These are phyloP conservation scores for Cydia fagiglandana DNA, from an alignment of 1,140 invertebrate genomes.

Conservation along the genomic window DNA sequence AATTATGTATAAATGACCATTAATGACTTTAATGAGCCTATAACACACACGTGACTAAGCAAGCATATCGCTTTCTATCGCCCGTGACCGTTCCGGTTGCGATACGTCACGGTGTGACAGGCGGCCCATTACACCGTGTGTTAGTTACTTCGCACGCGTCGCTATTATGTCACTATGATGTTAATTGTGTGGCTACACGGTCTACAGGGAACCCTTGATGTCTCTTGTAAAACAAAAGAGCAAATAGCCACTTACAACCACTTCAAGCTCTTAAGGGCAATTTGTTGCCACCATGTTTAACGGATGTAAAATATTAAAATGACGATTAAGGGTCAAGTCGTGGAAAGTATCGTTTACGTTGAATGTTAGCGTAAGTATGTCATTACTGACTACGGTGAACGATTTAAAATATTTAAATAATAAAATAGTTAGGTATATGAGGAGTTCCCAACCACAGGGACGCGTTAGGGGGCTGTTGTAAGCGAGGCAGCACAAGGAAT, in stretches of 20 bases:
- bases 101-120: slow-evolving; percentile 26
- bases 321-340: neutral
- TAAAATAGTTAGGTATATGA: too few species aligned
- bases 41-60: neutral
- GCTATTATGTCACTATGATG: slow-evolving; percentile 24
- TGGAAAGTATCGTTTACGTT: neutral
- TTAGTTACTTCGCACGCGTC: slow-evolving; percentile 8
- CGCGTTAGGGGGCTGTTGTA: too few species aligned
- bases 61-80: neutral
- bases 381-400: neutral
- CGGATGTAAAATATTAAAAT: neutral
- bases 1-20: neutral
- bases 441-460: too few species aligned
- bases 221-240: slow-evolving; percentile 15
- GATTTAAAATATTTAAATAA: neutral
- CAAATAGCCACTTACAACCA: neutral
- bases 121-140: slow-evolving; percentile 19
- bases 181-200: neutral
- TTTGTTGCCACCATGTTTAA: slow-evolving; percentile 2
- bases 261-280: neutral
- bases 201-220: neutral
- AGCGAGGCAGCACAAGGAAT: too few species aligned
- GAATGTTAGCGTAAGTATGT: neutral
- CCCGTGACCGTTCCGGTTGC: slow-evolving; percentile 16
- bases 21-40: neutral